phyloP scores from a whole-genome alignment of 2,888 invertebrate genomes.

The Hartigia nigra region DNA sequence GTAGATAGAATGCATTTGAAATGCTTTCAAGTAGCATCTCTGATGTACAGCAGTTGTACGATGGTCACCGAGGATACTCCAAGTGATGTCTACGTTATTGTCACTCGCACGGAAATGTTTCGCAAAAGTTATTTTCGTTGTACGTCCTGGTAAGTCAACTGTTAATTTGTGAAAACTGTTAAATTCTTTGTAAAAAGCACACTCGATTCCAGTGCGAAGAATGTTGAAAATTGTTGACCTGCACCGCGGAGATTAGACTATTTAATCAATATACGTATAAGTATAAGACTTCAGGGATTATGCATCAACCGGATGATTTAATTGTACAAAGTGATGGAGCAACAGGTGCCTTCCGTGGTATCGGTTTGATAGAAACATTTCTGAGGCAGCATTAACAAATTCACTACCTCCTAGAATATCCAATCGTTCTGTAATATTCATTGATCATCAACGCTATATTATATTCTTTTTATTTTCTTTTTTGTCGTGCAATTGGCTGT shows the following conservation, averaged over 20 bases:
- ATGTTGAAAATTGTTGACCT: neutral
- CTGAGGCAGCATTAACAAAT: neutral
- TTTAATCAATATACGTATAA: neutral
- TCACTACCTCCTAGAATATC: neutral
- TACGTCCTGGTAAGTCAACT: neutral
- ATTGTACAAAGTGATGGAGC: neutral
- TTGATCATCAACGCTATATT: neutral
- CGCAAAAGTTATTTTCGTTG: neutral
- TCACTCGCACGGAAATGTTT: neutral
- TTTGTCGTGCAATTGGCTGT: neutral
- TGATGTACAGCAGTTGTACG: neutral
- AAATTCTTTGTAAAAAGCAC: neutral
- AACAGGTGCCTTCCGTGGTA: neutral
- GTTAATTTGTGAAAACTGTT: neutral
- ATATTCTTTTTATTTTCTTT: neutral
- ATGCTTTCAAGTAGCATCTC: neutral
- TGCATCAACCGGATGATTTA: neutral
- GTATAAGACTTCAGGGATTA: neutral
- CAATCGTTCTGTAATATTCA: neutral
- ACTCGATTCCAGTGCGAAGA: neutral
- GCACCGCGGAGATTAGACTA: neutral
- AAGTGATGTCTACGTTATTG: neutral
- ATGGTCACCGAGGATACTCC: neutral
- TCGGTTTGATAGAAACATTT: neutral
- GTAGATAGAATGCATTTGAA: neutral